Evolutionary conservation across 2,888 invertebrate species (phyloP), one percentile per base, ranked within the genome.

Genomic region (Taenaris catops): DNA sequence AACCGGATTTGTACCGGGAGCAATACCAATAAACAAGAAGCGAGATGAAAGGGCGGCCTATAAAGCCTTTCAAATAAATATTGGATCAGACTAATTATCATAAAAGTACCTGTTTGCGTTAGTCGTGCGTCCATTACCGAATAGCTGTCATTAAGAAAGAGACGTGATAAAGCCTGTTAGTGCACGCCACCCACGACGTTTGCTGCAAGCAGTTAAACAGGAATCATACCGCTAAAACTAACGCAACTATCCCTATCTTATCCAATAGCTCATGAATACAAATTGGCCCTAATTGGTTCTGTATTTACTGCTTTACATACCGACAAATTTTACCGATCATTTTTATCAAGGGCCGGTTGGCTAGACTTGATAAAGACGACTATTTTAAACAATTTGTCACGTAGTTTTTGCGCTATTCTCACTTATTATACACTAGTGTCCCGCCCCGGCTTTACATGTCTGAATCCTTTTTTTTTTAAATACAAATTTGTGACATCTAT

Each of bases 61-160:
- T 68, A 66, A 63, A 69, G 58, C 59, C 63, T 62, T 65, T 62
- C 61, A 61, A 68, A 76, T 76, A 78, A 80, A 80, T 80, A 81
- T 72, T 73, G 68, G 64, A 72, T 67, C 66, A 63, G 58, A 71
- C 75, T 81, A 78, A 81, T 81, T 80, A 83, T 74, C 79, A 76
- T 80, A 79, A 80, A 73, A 73, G 71, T 72, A 69, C 66, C 69
- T 72, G 63, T 65, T 66, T 63, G 55, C 57, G 58, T 60, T 58
- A 60, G 62, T 64, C 63, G 64, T 60, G 68, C 61, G 63, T 63
- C 70, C 67, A 73, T 78, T 80, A 78, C 78, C 70, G 59, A 80
- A 79, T 73, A 74, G 73, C 75, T 70, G 74, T 75, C 78, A 75
- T 80, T 78, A 79, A 65, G 62, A 51, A 58, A 57, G 60, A 52